Evolutionary conservation across 2,888 invertebrate species (phyloP), one percentile per base, ranked within the genome.

Genomic region (Epistrophe eligans): DNA sequence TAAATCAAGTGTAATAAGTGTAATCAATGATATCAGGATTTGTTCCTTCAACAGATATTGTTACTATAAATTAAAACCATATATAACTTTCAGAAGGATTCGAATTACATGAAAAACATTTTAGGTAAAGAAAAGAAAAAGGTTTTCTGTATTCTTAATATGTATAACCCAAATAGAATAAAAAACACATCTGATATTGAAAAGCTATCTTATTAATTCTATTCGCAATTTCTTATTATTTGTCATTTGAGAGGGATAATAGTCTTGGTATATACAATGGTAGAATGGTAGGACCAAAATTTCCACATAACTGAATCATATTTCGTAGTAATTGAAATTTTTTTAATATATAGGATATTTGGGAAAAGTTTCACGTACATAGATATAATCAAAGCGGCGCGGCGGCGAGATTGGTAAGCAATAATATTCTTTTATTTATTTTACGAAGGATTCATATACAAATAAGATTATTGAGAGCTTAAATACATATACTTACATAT

Each of bases 331-430:
- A 55, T 55, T 55, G 15, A 55, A 55, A 3, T 55, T 15, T 55
- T 8, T 0, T 28, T 55, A 15, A 15, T 28, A 15, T 3, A 15
- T 3, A 24, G 3, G 24, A 24, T 2, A 28, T 28, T 55, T 55
- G 55, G 28, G 7, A 55, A 28, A 55, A 55, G 24, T 28, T 55
- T 55, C 55, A 55, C 55, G 55, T 55, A 55, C 55, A 28, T 55
- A 17, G 24, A 15, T 24, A 15, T 28, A 55, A 55, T 28, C 13
- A 55, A 55, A 55, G 7, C 24, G 13, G 24, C 8, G 4, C 8
- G 4, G 10, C 0, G 3, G 10, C 3, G 24, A 3, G 24, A 3
- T 24, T 17, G 52, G 24, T 28, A 28, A 55, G 28, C 24, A 55
- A 24, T 24, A 55, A 28, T 55, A 55, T 55, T 55, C 7, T 55